Conservation (phyloP, 2,113 vertebrate genomes). For the Paraplagusia blochii region DNA sequence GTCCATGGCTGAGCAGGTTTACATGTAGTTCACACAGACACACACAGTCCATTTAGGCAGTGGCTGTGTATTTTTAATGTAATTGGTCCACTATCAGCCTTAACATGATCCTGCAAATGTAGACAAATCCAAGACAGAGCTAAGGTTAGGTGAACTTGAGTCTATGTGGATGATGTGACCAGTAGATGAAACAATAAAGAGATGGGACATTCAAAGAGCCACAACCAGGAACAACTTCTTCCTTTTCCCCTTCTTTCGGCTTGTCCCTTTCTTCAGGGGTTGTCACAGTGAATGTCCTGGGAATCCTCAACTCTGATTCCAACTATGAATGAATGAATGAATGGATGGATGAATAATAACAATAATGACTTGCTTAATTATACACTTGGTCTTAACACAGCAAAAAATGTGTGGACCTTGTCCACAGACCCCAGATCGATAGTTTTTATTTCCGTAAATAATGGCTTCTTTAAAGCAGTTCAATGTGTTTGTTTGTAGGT, state of each 20-base stretch:
- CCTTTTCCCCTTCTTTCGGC: too few species aligned
- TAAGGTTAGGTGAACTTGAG: conserved; percentile 14
- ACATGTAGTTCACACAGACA: neutral
- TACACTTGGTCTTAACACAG: too few species aligned
- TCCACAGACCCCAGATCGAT: too few species aligned
- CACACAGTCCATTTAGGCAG: neutral
- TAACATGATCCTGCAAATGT: neutral
- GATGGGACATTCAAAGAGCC: conserved; percentile 2
- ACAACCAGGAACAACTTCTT: neutral
- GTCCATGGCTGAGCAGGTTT: neutral
- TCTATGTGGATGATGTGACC: neutral
- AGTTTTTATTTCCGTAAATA: neutral
- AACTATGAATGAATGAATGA: too few species aligned
- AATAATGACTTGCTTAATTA: too few species aligned
- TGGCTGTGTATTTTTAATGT: neutral
- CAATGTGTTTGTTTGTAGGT: conserved; percentile 71
- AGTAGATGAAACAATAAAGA: neutral
- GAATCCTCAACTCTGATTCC: too few species aligned
- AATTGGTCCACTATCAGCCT: conserved; percentile 6
- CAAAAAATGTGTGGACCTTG: too few species aligned
- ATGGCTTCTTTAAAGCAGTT: neutral
- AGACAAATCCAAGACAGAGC: conserved; percentile 1
- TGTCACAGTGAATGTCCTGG: too few species aligned
- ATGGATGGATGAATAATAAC: too few species aligned
- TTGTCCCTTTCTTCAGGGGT: too few species aligned